phyloP scores from a whole-genome alignment of 2,888 invertebrate species.

The Anoncus sp. region DNA sequence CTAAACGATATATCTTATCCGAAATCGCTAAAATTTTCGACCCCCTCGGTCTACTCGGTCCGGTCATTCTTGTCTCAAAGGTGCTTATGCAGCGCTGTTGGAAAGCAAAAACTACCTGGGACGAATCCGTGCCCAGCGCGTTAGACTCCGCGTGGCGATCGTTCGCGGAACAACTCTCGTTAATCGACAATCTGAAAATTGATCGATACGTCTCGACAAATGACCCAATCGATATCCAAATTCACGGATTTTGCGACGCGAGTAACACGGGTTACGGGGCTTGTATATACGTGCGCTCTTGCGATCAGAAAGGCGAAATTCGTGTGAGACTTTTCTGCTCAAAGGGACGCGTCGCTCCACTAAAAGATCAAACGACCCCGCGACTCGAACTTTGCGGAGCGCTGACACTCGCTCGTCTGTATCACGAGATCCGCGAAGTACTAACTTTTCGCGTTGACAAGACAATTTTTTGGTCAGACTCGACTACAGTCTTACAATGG shows the following conservation, averaged over 20 bases:
- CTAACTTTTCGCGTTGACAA: conserved; percentile 31
- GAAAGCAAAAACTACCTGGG: conserved; percentile 25
- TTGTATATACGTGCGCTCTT: conserved; percentile 63
- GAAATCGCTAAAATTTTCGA: too few relatives aligned
- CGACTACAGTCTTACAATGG: conserved; percentile 67
- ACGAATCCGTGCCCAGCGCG: conserved; percentile 27
- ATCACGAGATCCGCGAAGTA: conserved; percentile 29
- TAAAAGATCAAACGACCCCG: conserved; percentile 67
- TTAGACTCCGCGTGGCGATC: conserved; percentile 23
- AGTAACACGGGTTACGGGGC: conserved; percentile 64
- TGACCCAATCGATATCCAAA: conserved; percentile 41
- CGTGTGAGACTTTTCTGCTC: conserved; percentile 64
- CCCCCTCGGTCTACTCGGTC: conserved; percentile 30
- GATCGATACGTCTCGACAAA: conserved; percentile 27
- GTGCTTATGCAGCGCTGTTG: conserved; percentile 30
- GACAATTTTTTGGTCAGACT: conserved; percentile 67
- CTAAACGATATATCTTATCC: conserved; percentile 41
- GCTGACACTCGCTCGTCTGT: conserved; percentile 58
- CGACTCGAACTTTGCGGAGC: conserved; percentile 71
- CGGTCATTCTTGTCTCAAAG: conserved; percentile 22
- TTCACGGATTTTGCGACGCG: too few relatives aligned
- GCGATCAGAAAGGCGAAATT: conserved; percentile 13
- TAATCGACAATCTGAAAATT: conserved; percentile 32
- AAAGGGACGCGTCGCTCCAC: conserved; percentile 72
- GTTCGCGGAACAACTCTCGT: conserved; percentile 26